Evolutionary conservation across 2,797 vertebrate genomes (phyloP).

Genomic region (Phoebastria nigripes): DNA sequence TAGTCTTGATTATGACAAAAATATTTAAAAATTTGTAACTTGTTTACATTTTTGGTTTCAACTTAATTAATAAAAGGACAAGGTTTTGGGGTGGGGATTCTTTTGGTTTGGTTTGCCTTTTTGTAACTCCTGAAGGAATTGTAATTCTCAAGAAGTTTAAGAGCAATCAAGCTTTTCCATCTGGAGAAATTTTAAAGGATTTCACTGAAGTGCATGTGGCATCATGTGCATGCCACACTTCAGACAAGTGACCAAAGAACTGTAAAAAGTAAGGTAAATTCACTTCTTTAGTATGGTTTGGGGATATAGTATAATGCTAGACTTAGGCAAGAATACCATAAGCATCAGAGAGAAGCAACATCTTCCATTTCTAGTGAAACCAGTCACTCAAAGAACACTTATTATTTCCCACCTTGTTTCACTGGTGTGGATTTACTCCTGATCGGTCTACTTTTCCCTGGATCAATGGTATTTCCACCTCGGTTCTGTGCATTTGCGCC

Average conservation of each 20-base stretch:
- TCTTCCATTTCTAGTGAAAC: not conserved
- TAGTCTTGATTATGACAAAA: not conserved
- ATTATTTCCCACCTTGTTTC: slow-evolving; percentile 73
- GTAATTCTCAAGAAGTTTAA: not conserved
- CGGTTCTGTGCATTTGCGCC: slow-evolving; percentile 77
- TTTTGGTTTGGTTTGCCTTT: not conserved
- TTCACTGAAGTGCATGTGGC: not conserved
- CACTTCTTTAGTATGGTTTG: not conserved
- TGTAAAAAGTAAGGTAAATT: not conserved
- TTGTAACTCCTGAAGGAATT: not conserved
- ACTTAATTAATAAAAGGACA: not conserved
- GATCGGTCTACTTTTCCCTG: slow-evolving; percentile 73
- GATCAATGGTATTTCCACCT: slow-evolving; percentile 64
- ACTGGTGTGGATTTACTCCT: slow-evolving; percentile 79
- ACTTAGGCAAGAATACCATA: not conserved
- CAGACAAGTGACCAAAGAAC: not conserved
- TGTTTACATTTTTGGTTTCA: not conserved
- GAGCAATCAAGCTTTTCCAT: not conserved
- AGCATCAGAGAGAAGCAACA: not conserved
- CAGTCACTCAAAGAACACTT: not conserved
- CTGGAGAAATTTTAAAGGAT: not conserved
- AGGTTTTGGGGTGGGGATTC: not conserved
- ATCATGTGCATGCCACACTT: not conserved
- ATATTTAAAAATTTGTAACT: not conserved
- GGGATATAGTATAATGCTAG: not conserved